Evolutionary conservation across 2,113 vertebrate genomes (phyloP), one percentile per base, ranked within the genome.

Genomic region (Struthidea cinerea): DNA sequence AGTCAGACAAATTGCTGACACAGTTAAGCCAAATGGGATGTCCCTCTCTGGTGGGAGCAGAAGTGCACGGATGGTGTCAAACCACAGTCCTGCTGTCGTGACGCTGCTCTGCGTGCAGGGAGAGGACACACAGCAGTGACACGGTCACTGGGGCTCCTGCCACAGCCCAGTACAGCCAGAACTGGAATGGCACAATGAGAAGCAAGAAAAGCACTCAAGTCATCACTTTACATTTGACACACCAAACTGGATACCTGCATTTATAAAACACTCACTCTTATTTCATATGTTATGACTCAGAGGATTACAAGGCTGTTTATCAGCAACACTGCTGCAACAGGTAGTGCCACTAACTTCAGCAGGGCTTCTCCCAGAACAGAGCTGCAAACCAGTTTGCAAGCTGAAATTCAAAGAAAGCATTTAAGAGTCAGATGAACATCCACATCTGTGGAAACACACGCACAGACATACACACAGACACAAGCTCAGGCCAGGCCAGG

Each of bases 271-370:
- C 75, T 93, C 33, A 3, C 68, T 80, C 70, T 69, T 76, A 61
- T 56, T 93, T 65, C 69, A 30, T 49, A 30, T 30, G 55, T 74
- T 70, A 67, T 68, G 80, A 95, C 88, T 90, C 90, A 49, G 68
- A 93, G 68, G 20, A 67, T 60, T 92, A 93, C 60, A 49, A 84
- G 41, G 61, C 89, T 78, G 71, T 89, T 91, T 78, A 92, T 76
- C 87, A 94, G 73, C 55, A 91, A 23, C 23, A 21, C 61, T 74
- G 46, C 87, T 69, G 92, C 82, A 96, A 90, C 90, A 93, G 68
- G 92, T 70, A 86, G 59, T 30, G 21, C 67, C 63, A 87, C 27
- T 42, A 70, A 63, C 71, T 74, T 73, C 59, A 71, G 52, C 59
- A 80, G 30, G 47, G 70, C 70, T 85, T 95, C 84, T 91, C 42